phyloP scores from a whole-genome alignment of 2,888 invertebrate species.

The Drosophila prostipennis region DNA sequence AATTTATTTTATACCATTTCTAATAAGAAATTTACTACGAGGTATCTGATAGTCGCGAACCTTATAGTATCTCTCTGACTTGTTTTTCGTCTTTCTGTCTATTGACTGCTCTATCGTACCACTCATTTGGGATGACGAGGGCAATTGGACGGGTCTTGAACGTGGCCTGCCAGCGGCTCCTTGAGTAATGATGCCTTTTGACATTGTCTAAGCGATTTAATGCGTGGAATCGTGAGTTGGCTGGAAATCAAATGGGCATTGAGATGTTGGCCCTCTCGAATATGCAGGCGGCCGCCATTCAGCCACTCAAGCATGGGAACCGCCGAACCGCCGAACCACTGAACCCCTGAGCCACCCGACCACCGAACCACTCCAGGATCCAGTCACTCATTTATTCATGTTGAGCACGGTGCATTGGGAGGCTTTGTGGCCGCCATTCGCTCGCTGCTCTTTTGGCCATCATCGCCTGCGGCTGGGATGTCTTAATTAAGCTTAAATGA shows the following conservation, averaged over 20 bases:
- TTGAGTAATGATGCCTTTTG: constrained; percentile 78
- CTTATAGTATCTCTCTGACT: not conserved
- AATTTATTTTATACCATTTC: too few species aligned
- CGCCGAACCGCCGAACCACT: not conserved
- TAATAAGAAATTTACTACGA: too few species aligned
- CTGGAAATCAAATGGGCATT: constrained; percentile 60
- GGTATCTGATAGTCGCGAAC: constrained; percentile 1
- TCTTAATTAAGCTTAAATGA: constrained; percentile 82
- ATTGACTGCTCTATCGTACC: constrained; percentile 30
- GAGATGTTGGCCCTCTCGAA: constrained; percentile 50
- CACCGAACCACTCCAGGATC: constrained; percentile 47
- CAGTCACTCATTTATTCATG: constrained; percentile 73
- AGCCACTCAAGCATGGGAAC: not conserved
- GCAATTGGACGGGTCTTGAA: constrained; percentile 34
- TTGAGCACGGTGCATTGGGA: constrained; percentile 60
- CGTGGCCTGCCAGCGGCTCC: constrained; percentile 26
- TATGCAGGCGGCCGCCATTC: constrained; percentile 58
- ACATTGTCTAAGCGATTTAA: constrained; percentile 78
- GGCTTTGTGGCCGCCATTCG: constrained; percentile 38
- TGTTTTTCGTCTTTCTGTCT: not conserved
- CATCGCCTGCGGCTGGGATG: constrained; percentile 65
- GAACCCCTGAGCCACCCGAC: not conserved
- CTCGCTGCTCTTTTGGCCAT: constrained; percentile 34
- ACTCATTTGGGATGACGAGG: constrained; percentile 45
- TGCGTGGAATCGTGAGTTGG: constrained; percentile 75